Evolutionary conservation across 2,888 invertebrate species (phyloP).

Genomic region (Hydroisotoma schaefferi): DNA sequence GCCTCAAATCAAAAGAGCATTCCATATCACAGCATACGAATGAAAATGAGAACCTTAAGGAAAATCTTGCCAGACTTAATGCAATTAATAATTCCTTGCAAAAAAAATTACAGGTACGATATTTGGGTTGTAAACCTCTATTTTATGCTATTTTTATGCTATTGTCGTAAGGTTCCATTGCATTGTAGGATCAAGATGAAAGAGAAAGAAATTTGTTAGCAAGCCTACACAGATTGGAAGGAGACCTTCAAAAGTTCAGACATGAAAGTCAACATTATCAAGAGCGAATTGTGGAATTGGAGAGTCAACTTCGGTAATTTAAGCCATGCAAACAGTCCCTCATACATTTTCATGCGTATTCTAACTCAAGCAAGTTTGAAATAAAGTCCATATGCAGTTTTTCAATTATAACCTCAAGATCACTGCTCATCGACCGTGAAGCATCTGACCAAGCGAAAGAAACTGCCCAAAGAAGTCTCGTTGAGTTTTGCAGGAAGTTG

Average conservation of each 20-base stretch:
- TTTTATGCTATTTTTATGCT: background rate
- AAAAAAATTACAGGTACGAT: conserved; percentile 62
- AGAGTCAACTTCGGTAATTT: conserved; percentile 58
- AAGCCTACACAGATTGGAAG: conserved; percentile 63
- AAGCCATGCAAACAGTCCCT: too few relatives aligned
- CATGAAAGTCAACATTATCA: conserved; percentile 70
- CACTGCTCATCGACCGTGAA: conserved; percentile 46
- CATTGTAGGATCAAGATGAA: conserved; percentile 64
- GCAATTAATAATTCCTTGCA: conserved; percentile 74
- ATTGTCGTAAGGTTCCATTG: too few relatives aligned
- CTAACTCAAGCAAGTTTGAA: background rate
- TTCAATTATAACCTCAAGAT: conserved; percentile 21
- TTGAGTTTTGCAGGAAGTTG: conserved; percentile 46
- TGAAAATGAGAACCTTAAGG: conserved; percentile 72
- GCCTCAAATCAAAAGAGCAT: conserved; percentile 68
- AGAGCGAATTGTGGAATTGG: conserved; percentile 71
- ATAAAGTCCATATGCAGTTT: background rate
- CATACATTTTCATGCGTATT: too few relatives aligned
- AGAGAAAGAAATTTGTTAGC: conserved; percentile 67
- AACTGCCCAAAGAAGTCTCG: conserved; percentile 41
- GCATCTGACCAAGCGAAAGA: conserved; percentile 47
- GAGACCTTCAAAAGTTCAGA: conserved; percentile 69
- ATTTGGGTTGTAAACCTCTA: background rate
- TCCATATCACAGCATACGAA: conserved; percentile 71
- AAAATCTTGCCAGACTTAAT: conserved; percentile 77